A percentile compares a stretch with the other conserved stretches of the same genome.
Conservation (phyloP, 2,888 invertebrate genomes). For the Nemapogon koenigi region DNA sequence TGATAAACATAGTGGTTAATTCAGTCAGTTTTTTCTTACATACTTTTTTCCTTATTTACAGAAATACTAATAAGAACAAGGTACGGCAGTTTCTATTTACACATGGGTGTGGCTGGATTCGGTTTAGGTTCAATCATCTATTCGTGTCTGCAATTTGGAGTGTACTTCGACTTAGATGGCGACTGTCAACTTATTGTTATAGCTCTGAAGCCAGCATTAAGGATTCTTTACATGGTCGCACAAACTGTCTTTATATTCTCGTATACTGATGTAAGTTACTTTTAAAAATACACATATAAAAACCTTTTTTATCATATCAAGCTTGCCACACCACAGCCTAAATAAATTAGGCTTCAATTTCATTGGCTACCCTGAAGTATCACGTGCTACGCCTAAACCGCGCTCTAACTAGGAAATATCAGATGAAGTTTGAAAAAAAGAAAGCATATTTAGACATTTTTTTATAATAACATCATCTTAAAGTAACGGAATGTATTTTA, state of each 20-base stretch:
- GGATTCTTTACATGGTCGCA: conserved; percentile 70
- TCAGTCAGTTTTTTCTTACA: neutral
- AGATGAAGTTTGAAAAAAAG: too few relatives aligned
- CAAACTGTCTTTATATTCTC: conserved; percentile 78
- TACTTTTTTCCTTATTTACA: neutral
- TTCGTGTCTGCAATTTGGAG: conserved; percentile 74
- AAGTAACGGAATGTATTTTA: too few relatives aligned
- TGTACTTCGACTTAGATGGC: conserved; percentile 70
- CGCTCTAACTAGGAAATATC: too few relatives aligned
- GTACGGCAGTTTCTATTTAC: conserved; percentile 69
- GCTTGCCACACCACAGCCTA: too few relatives aligned
- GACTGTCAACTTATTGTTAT: conserved; percentile 67
- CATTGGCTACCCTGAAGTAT: too few relatives aligned
- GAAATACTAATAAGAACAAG: conserved; percentile 25
- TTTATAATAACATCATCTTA: too few relatives aligned
- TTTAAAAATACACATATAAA: too few relatives aligned
- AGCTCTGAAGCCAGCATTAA: conserved; percentile 67
- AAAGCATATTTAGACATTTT: too few relatives aligned
- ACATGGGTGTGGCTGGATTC: conserved; percentile 70
- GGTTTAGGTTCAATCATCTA: conserved; percentile 76
- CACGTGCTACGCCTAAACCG: too few relatives aligned
- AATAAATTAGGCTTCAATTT: too few relatives aligned
- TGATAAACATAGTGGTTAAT: too few relatives aligned
- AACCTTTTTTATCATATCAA: too few relatives aligned
- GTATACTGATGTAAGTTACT: conserved; percentile 70